Evolutionary conservation across 2,797 vertebrate species (phyloP), one percentile per base, ranked within the genome.

Genomic region (Microctenopoma steveboyesi): DNA sequence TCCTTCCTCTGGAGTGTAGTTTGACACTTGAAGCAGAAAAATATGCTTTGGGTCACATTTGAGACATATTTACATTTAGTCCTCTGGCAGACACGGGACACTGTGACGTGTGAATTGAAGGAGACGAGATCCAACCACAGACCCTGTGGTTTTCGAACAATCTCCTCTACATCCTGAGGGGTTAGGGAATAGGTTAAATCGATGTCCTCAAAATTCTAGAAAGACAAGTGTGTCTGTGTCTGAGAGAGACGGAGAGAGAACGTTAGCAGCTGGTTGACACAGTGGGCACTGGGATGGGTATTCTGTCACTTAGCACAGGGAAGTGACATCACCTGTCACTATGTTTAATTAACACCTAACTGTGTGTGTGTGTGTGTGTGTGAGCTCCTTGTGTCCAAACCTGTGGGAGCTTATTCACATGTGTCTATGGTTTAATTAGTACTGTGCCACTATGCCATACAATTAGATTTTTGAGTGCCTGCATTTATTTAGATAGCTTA

Each of bases 341-440:
- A 83, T 88, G 88, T 92, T 92, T 92, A 91, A 92, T 92, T 92
- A 92, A 82, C 91, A 90, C 89, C 88, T 79, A 35, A 35, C 60
- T 46, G 28, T 16, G 37, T 53, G 30, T 16, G 35, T 33, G 22
- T 52, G 16, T 1, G 27, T 14, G 45, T 25, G 46, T 39, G 43
- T 35, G 9, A 14, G 22, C 11, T 1, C 1, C 33, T 33, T 16
- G 27, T 53, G 48, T 37, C 16, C 35, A 49, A 15, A 15, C 33
- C 6, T 51, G 39, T 46, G 46, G 58, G 51, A 30, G 22, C 18
- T 18, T 28, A 7, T 62, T 56, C 27, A 55, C 46, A 45, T 56
- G 53, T 62, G 39, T 69, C 49, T 30, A 22, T 55, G 12, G 33
- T 49, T 67, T 55, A 35, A 62, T 70, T 69, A 60, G 39, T 11